Evolutionary conservation across 2,113 vertebrate genomes (phyloP), one percentile per base, ranked within the genome.

Genomic region (Triplophysa rosa): DNA sequence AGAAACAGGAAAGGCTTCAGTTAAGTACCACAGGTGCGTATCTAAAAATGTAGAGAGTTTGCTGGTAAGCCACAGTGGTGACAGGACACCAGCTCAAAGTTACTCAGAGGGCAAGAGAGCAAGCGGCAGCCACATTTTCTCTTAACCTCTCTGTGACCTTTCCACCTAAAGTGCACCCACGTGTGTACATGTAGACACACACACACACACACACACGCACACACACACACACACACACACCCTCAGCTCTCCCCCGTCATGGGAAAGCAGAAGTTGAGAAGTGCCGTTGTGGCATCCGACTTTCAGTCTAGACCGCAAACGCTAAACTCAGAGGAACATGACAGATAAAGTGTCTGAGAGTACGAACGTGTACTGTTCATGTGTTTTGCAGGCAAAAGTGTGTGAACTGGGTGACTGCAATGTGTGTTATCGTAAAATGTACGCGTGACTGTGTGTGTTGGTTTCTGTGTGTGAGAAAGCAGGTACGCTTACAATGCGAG

Each of bases 401-500:
- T 8, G n/a, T 52, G 16, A 45, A 58, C 21, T 26, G 24, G 26
- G 24, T 19, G 3, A 9, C 7, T 56, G 52, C 6, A 6, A 56
- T 19, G 14, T 6, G 14, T 62, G 37, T 13, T 52, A 8, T 33
- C 40, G 45, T 10, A 58, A 9, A 1, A 58, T 19, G 19, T 21
- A 54, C 14, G 1, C 6, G 16, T 54, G 49, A 54, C 49, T 21
- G n/a, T 58, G 54, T 26, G 19, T 21, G 58, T 26, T 16, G 26
- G 65, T 67, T 58, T 66, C 33, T 21, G 8, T 69, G 16, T 65
- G 12, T n/a, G 56, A 11, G 65, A 75, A 23, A 54, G 24, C 29
- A 42, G 21, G 62, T 63, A 19, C 56, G 45, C 97, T 99, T 95
- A 99, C 98, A 92, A 99, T 99, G 70, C 98, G 93, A 56, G 98